phyloP scores from a whole-genome alignment of 2,113 vertebrate species.

The Odocoileus hemionus region DNA sequence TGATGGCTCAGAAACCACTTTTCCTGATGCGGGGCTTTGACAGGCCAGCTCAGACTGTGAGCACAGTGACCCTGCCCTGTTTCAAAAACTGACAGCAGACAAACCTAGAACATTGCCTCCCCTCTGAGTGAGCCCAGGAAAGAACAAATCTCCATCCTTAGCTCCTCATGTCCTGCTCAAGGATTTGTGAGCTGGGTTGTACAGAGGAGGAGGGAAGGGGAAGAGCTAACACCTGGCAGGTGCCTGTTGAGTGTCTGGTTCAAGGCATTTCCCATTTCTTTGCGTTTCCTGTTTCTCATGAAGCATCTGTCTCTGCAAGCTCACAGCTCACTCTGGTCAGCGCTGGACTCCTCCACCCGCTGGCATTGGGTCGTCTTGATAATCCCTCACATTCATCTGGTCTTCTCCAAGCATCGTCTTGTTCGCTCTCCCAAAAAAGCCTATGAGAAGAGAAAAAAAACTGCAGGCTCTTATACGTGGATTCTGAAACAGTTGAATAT shows the following conservation, averaged over 20 bases:
- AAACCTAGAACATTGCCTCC: neutral
- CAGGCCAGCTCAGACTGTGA: neutral
- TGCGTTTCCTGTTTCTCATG: neutral
- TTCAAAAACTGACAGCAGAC: conserved; percentile 20
- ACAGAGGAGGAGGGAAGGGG: neutral
- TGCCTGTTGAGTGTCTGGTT: neutral
- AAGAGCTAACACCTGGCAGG: neutral
- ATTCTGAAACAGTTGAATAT: neutral
- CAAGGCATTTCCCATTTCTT: neutral
- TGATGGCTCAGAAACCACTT: neutral
- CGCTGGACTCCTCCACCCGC: neutral
- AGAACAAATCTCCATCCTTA: neutral
- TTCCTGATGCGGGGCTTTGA: neutral
- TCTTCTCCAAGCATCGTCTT: neutral
- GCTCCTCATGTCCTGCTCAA: neutral
- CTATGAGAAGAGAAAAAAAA: neutral
- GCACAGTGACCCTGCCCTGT: neutral
- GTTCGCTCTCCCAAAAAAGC: neutral
- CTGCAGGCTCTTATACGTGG: neutral
- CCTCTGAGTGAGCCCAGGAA: neutral
- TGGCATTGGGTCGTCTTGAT: neutral
- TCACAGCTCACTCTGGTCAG: neutral
- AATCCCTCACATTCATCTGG: neutral
- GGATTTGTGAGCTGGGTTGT: neutral
- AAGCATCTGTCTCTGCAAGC: neutral